phyloP scores from a whole-genome alignment of 2,113 vertebrate genomes.

The Hippocampus zosterae region DNA sequence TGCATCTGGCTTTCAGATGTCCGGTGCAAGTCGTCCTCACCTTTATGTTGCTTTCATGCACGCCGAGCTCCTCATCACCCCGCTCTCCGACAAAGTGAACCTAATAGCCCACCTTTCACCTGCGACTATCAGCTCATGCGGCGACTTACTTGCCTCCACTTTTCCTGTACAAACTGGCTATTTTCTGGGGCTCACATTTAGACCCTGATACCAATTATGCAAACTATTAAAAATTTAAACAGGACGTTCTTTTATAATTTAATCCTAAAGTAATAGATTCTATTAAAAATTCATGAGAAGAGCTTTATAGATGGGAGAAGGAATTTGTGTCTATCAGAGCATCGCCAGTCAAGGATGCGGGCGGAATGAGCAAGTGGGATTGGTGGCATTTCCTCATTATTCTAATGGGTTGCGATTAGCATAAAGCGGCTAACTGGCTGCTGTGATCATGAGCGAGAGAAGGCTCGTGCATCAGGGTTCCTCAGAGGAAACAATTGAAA shows the following conservation, averaged over 20 bases:
- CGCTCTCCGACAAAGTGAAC: constrained; percentile 26
- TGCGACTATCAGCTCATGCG: constrained; percentile 15
- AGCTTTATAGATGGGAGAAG: constrained; percentile 78
- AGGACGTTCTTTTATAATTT: constrained; percentile 80
- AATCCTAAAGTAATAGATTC: constrained; percentile 83
- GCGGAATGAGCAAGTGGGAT: constrained; percentile 55
- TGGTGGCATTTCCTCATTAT: constrained; percentile 70
- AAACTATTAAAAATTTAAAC: constrained; percentile 79
- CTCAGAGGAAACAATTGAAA: constrained; percentile 33
- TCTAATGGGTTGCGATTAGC: constrained; percentile 72
- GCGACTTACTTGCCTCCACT: constrained; percentile 36
- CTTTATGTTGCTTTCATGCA: constrained; percentile 38
- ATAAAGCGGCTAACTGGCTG: constrained; percentile 48
- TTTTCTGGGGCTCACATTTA: constrained; percentile 67
- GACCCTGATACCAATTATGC: constrained; percentile 75
- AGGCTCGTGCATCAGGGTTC: constrained; percentile 3
- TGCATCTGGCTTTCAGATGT: constrained; percentile 15
- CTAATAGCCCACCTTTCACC: constrained; percentile 8
- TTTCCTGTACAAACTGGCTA: constrained; percentile 62
- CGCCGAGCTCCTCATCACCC: constrained; percentile 11
- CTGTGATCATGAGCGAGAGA: constrained; percentile 40
- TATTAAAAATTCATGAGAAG: constrained; percentile 79
- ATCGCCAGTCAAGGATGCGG: constrained; percentile 68
- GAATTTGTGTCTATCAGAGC: constrained; percentile 79
- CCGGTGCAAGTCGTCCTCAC: constrained; percentile 35